Evolutionary conservation across 2,113 vertebrate genomes (phyloP).

Genomic region (Caretta caretta): DNA sequence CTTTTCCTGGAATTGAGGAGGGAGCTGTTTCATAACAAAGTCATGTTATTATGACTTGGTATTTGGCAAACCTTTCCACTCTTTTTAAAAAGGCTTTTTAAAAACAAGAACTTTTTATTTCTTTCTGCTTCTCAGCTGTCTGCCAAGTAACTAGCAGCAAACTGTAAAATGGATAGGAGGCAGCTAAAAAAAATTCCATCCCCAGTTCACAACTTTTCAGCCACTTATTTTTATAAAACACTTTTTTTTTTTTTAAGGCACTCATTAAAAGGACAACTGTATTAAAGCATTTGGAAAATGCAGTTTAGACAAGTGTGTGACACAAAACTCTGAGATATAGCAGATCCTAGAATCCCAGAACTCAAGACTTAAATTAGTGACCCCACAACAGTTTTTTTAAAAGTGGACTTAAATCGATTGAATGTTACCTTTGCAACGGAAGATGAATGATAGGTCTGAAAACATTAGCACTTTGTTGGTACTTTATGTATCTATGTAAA

Average conservation of each 20-base stretch:
- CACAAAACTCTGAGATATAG: conserved; percentile 38
- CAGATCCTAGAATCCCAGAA: conserved; percentile 47
- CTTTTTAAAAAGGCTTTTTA: conserved; percentile 28
- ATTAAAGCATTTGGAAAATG: conserved; percentile 1
- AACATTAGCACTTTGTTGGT: conserved; percentile 46
- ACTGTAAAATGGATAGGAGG: conserved; percentile 13
- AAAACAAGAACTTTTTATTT: conserved; percentile 40
- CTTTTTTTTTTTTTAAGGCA: neutral
- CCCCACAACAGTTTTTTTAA: conserved; percentile 31
- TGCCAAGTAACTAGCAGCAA: conserved; percentile 41
- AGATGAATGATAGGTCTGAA: conserved; percentile 43
- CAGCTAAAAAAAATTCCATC: neutral
- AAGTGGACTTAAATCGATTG: conserved; percentile 18
- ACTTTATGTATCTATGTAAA: conserved; percentile 35
- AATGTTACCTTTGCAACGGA: conserved; percentile 48
- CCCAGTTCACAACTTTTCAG: conserved; percentile 32
- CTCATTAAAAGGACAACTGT: neutral
- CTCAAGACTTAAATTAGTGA: neutral
- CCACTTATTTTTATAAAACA: neutral
- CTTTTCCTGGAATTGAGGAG: conserved; percentile 54
- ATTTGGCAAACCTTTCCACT: conserved; percentile 51
- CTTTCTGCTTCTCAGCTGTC: conserved; percentile 22
- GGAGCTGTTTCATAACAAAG: conserved; percentile 47
- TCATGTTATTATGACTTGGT: conserved; percentile 44
- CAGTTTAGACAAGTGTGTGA: conserved; percentile 8